phyloP scores from a whole-genome alignment of 2,888 invertebrate species.

The Flexamia atlantica region DNA sequence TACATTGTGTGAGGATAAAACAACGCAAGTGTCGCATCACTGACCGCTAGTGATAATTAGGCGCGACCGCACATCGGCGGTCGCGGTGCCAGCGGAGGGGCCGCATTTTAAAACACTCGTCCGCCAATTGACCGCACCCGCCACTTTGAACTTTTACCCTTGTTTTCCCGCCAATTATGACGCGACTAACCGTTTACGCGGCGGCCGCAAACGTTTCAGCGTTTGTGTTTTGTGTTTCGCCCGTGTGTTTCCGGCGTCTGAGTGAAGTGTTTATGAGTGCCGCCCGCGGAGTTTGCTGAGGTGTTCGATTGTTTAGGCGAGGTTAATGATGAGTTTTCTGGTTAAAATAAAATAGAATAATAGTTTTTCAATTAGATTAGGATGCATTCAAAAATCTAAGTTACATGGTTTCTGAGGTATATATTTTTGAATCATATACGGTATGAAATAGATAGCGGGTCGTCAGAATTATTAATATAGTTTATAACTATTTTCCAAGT shows the following conservation, averaged over 20 bases:
- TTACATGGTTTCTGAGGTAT: no score
- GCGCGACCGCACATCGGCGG: background rate
- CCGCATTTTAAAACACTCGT: conserved; percentile 63
- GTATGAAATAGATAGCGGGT: no score
- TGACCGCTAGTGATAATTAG: conserved; percentile 38
- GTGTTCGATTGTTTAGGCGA: no score
- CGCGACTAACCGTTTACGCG: conserved; percentile 7
- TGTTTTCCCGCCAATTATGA: conserved; percentile 50
- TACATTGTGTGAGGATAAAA: conserved; percentile 13
- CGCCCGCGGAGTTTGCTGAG: no score
- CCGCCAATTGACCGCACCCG: conserved; percentile 41
- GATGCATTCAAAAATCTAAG: no score
- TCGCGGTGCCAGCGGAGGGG: background rate
- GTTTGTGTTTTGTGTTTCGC: conserved; percentile 21
- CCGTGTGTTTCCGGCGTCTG: background rate
- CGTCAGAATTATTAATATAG: no score
- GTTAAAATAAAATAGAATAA: no score
- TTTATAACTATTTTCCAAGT: no score
- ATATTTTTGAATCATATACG: no score
- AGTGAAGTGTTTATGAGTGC: background rate
- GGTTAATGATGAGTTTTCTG: no score
- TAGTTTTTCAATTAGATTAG: no score
- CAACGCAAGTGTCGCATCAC: conserved; percentile 25
- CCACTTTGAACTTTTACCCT: conserved; percentile 40
- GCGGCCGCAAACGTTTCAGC: conserved; percentile 4